phyloP scores from a whole-genome alignment of 1,140 invertebrate species.

The Aphaenogaster floridana region DNA sequence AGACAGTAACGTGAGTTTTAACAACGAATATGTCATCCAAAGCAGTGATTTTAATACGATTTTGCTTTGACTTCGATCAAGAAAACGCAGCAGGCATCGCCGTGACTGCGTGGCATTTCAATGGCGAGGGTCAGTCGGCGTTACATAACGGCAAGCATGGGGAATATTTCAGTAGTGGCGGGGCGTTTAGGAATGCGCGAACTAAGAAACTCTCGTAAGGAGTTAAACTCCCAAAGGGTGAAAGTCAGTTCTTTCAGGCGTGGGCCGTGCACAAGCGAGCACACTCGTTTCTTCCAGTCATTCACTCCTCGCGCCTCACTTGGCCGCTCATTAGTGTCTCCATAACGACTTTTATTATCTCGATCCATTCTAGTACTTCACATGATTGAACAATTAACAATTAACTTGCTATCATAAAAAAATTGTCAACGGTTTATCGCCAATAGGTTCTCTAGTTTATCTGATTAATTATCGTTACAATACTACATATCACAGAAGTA shows the following conservation, averaged over 20 bases:
- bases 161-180: conserved; percentile 37
- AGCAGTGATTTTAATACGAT: background rate
- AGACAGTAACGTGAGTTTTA: background rate
- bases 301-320: conserved; percentile 37
- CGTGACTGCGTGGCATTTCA: conserved; percentile 50
- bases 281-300: conserved; percentile 35
- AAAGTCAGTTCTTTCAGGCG: conserved; percentile 61
- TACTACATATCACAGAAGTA: background rate
- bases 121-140: conserved; percentile 53
- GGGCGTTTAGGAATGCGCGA: conserved; percentile 45
- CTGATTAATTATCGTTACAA: background rate
- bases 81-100: background rate
- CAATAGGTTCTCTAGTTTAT: background rate
- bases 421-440: background rate
- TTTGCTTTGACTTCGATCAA: background rate
- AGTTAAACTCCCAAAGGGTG: conserved; percentile 48
- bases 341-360: conserved; percentile 10
- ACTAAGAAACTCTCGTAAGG: conserved; percentile 37
- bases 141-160: conserved; percentile 38
- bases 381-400: conserved; percentile 32
- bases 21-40: background rate
- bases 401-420: conserved; percentile 30
- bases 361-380: background rate
- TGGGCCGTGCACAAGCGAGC: conserved; percentile 34
- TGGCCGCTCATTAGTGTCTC: conserved; percentile 39